These are phyloP conservation scores for Alentia gelatinosa DNA, from an alignment of 2,888 invertebrate genomes.

Conservation along the genomic window DNA sequence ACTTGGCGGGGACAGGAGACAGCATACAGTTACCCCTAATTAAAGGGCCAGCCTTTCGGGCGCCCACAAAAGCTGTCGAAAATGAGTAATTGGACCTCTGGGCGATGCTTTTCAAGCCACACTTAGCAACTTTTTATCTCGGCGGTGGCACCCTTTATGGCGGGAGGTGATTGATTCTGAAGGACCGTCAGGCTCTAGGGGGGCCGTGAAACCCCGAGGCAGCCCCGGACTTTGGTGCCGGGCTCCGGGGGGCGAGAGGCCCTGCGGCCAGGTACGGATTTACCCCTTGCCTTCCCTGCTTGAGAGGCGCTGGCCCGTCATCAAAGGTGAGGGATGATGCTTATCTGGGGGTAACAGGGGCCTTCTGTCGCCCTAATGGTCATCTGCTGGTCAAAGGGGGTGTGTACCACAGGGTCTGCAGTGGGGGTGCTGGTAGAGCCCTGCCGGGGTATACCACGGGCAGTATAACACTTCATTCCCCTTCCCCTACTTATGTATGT, in stretches of 20 bases:
- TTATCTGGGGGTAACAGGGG: not conserved
- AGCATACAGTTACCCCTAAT: slow-evolving; percentile 44
- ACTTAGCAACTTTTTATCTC: slow-evolving; percentile 40
- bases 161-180: slow-evolving; percentile 20
- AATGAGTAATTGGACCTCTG: slow-evolving; percentile 38
- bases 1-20: slow-evolving; percentile 47
- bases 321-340: not conserved
- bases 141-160: slow-evolving; percentile 29
- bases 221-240: too few species aligned
- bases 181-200: slow-evolving; percentile 7
- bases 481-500: too few species aligned
- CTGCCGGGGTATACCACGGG: too few species aligned
- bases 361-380: not conserved
- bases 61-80: slow-evolving; percentile 45
- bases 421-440: too few species aligned
- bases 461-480: too few species aligned
- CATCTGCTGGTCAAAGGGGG: not conserved
- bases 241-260: not conserved
- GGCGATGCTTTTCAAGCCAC: slow-evolving; percentile 5
- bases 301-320: not conserved
- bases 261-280: not conserved
- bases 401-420: not conserved
- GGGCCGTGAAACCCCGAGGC: too few species aligned
- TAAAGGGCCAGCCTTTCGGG: not conserved
- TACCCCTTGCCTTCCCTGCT: too few species aligned